Evolutionary conservation across 2,888 invertebrate species (phyloP).

Genomic region (Tupiocoris notatus): DNA sequence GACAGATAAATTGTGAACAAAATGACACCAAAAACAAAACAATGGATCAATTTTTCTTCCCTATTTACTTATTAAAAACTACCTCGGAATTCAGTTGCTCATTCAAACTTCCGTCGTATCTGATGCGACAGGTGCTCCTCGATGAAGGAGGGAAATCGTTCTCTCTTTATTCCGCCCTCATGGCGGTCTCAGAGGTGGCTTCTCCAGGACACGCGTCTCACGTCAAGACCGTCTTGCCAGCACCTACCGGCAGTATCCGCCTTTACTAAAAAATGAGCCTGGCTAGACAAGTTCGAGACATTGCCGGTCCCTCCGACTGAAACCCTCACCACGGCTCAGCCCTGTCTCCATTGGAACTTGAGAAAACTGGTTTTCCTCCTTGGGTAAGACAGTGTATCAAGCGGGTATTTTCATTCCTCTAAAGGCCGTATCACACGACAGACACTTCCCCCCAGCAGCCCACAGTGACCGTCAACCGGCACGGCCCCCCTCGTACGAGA

Average conservation of each 20-base stretch:
- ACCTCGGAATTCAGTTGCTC: neutral
- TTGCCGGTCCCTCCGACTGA: neutral
- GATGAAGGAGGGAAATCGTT: neutral
- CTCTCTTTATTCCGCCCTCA: conserved; percentile 10
- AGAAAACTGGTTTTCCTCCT: neutral
- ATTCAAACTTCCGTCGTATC: neutral
- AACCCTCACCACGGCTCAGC: neutral
- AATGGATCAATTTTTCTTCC: too few relatives aligned
- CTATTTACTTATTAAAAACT: too few relatives aligned
- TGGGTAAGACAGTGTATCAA: too few relatives aligned
- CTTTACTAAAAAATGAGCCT: conserved; percentile 32
- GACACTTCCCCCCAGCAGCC: too few relatives aligned
- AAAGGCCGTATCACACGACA: too few relatives aligned
- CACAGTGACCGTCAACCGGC: too few relatives aligned
- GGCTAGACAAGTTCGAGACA: conserved; percentile 21
- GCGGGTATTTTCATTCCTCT: too few relatives aligned
- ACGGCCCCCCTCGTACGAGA: too few relatives aligned
- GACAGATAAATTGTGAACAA: too few relatives aligned
- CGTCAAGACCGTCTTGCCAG: conserved; percentile 28
- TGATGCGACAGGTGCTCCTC: conserved; percentile 18
- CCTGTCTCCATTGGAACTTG: neutral
- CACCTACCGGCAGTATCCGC: conserved; percentile 23
- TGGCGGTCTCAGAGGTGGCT: neutral
- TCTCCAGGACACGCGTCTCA: conserved; percentile 26
- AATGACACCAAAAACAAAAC: too few relatives aligned